These are phyloP conservation scores for Mylabris sibirica DNA, from an alignment of 2,888 invertebrate genomes.

Conservation along the genomic window DNA sequence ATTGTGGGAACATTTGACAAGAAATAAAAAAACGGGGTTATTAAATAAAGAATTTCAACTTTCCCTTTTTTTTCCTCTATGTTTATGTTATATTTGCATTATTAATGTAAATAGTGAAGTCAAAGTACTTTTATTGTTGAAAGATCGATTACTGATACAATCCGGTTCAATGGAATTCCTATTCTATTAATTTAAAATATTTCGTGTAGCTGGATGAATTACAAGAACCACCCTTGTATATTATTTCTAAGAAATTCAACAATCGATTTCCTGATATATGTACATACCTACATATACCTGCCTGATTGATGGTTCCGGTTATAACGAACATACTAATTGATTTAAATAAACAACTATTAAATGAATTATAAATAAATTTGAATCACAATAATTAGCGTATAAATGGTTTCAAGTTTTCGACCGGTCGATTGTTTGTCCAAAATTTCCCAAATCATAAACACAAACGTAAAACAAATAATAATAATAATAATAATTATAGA, in stretches of 20 bases:
- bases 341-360: background rate
- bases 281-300: no score
- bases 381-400: conserved; percentile 11
- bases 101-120: conserved; percentile 8
- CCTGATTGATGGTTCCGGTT: background rate
- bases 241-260: background rate
- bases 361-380: conserved; percentile 7
- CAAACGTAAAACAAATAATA: background rate
- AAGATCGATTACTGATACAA: conserved; percentile 3
- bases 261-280: conserved; percentile 4
- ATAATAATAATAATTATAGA: background rate
- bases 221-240: background rate
- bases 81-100: background rate
- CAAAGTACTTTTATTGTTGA: background rate
- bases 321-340: background rate
- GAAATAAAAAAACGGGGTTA: background rate
- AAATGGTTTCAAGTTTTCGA: conserved; percentile 3
- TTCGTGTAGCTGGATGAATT: background rate
- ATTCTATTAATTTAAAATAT: background rate
- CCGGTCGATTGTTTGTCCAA: background rate
- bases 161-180: background rate
- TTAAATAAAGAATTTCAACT: background rate
- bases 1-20: background rate
- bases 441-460: conserved; percentile 6
- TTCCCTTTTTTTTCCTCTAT: background rate